phyloP scores from a whole-genome alignment of 2,797 vertebrate genomes.

The Chrosomus eos region DNA sequence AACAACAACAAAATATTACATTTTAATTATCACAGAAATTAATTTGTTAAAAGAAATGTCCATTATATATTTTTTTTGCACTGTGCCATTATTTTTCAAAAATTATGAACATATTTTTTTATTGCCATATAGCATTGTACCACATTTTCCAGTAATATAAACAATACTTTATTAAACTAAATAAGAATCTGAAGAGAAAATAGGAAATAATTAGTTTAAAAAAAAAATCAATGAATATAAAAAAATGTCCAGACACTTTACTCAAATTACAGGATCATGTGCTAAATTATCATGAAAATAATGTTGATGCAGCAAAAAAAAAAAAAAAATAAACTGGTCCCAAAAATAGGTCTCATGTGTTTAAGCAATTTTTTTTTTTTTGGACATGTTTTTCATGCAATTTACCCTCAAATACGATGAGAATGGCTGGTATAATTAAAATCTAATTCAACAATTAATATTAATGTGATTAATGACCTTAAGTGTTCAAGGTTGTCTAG shows the following conservation, averaged over 20 bases:
- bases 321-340: no score
- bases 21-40: background rate
- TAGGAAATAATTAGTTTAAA: no score
- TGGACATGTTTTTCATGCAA: background rate
- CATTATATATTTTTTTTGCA: no score
- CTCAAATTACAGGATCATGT: background rate
- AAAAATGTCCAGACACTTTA: background rate
- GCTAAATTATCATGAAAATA: background rate
- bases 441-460: slow-evolving; percentile 25
- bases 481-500: slow-evolving; percentile 15
- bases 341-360: background rate
- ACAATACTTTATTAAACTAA: no score
- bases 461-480: slow-evolving; percentile 33
- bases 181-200: background rate
- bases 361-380: background rate
- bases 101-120: background rate
- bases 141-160: no score
- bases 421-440: background rate
- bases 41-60: background rate
- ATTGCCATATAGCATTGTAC: no score
- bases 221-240: no score
- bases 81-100: background rate
- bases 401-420: background rate
- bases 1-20: no score
- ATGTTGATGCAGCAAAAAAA: no score